Conservation (phyloP, 2,888 invertebrate species). For the Pseudanteris insignis region DNA sequence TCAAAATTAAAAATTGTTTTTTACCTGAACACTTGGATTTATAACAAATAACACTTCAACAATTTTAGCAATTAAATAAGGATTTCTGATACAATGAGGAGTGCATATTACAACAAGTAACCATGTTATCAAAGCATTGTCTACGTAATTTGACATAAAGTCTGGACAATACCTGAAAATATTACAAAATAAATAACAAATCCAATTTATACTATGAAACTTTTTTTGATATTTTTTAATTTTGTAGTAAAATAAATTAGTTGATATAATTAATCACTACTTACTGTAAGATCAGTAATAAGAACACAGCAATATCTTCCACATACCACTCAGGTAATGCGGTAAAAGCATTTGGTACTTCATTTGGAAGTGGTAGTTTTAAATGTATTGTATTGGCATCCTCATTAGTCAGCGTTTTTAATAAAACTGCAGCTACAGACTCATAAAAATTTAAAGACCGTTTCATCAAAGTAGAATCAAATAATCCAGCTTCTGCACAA, state of each 20-base stretch:
- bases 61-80: conserved; percentile 95
- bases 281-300: conserved; percentile 92
- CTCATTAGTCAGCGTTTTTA: conserved; percentile 71
- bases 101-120: conserved; percentile 89
- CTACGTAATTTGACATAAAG: conserved; percentile 79
- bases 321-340: conserved; percentile 97
- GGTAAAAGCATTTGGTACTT: conserved; percentile 80
- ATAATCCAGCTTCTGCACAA: conserved; percentile 88
- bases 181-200: background rate
- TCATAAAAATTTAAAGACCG: conserved; percentile 88
- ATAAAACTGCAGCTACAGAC: conserved; percentile 82
- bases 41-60: conserved; percentile 89
- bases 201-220: background rate
- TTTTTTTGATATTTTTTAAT: background rate
- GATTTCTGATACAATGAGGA: conserved; percentile 91
- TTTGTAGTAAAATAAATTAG: background rate
- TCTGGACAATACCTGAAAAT: conserved; percentile 77
- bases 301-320: conserved; percentile 96
- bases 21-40: conserved; percentile 73
- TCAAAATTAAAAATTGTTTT: too few relatives aligned
- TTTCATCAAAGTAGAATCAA: conserved; percentile 84
- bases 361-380: conserved; percentile 70
- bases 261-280: too few relatives aligned
- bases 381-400: conserved; percentile 66
- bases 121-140: conserved; percentile 87